A percentile compares a stretch with the other conserved stretches of the same genome.
Conservation (phyloP, 1,140 invertebrate genomes). For the Onthophagus taurus region DNA sequence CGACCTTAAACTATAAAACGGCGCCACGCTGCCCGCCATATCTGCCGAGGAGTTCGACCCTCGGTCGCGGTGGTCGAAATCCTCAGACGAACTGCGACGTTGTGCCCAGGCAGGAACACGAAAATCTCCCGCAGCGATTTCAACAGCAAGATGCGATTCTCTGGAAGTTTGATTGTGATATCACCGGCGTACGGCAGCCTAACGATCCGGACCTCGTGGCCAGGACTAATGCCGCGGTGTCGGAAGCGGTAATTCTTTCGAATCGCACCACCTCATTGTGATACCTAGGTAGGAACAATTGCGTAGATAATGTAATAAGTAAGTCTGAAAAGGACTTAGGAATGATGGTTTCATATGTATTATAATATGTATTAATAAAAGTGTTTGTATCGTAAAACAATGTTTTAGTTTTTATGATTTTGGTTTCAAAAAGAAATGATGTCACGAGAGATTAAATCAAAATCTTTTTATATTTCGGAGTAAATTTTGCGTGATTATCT, state of each 20-base stretch:
- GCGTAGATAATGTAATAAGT: too few species aligned
- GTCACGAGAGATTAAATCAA: too few species aligned
- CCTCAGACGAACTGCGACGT: constrained; percentile 21
- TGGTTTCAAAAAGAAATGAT: too few species aligned
- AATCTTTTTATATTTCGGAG: too few species aligned
- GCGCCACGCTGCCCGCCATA: constrained; percentile 27
- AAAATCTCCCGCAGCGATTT: too few species aligned
- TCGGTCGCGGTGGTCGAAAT: constrained; percentile 20
- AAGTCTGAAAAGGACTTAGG: too few species aligned
- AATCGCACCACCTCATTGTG: constrained; percentile 37
- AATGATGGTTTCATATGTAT: too few species aligned
- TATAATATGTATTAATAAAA: too few species aligned
- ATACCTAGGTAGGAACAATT: constrained; percentile 25
- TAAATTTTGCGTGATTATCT: too few species aligned
- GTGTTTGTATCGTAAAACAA: too few species aligned
- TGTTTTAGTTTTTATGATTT: too few species aligned
- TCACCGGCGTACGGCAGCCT: constrained; percentile 26
- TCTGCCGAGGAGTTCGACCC: constrained; percentile 24
- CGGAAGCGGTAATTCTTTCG: constrained; percentile 30
- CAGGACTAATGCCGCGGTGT: constrained; percentile 30
- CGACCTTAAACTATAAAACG: constrained; percentile 30
- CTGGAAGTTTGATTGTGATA: constrained; percentile 38
- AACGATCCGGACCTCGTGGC: constrained; percentile 35
- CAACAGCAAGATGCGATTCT: constrained; percentile 24
- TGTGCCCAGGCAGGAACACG: too few species aligned